Conservation (phyloP, 2,113 vertebrate species). For the Lipophrys pholis region DNA sequence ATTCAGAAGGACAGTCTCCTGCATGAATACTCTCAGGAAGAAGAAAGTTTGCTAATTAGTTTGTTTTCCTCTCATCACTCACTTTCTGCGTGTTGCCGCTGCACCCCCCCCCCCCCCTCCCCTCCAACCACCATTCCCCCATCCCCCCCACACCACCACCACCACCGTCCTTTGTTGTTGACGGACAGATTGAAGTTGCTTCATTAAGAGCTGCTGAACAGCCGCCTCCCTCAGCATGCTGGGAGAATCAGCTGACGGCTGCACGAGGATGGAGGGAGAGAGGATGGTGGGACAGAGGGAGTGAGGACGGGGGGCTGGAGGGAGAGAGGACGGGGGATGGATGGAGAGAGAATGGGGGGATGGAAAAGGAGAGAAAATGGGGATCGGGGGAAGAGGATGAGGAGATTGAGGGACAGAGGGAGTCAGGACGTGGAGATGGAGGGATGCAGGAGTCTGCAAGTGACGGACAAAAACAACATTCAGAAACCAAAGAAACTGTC, state of each 20-base stretch:
- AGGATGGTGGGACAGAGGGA: too few relatives aligned
- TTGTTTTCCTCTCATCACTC: too few relatives aligned
- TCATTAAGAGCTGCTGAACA: slow-evolving; percentile 57
- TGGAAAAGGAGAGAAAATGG: neutral
- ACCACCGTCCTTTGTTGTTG: slow-evolving; percentile 30
- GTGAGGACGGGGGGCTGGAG: too few relatives aligned
- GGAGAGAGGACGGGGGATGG: too few relatives aligned
- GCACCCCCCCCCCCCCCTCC: neutral
- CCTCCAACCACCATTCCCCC: neutral
- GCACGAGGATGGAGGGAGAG: too few relatives aligned
- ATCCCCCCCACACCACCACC: neutral
- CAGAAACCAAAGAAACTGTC: slow-evolving; percentile 14
- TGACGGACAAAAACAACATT: neutral
- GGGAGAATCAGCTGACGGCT: slow-evolving; percentile 63
- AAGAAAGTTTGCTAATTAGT: too few relatives aligned
- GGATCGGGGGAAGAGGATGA: slow-evolving; percentile 11
- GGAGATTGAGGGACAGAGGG: neutral
- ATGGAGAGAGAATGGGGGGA: too few relatives aligned
- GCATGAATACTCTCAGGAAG: too few relatives aligned
- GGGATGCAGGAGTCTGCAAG: too few relatives aligned
- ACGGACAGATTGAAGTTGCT: slow-evolving; percentile 33
- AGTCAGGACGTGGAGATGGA: too few relatives aligned
- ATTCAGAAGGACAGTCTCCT: too few relatives aligned
- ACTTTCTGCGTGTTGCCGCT: too few relatives aligned
- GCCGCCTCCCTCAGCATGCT: slow-evolving; percentile 49